phyloP scores from a whole-genome alignment of 2,888 invertebrate species.

The Litoditis marina region DNA sequence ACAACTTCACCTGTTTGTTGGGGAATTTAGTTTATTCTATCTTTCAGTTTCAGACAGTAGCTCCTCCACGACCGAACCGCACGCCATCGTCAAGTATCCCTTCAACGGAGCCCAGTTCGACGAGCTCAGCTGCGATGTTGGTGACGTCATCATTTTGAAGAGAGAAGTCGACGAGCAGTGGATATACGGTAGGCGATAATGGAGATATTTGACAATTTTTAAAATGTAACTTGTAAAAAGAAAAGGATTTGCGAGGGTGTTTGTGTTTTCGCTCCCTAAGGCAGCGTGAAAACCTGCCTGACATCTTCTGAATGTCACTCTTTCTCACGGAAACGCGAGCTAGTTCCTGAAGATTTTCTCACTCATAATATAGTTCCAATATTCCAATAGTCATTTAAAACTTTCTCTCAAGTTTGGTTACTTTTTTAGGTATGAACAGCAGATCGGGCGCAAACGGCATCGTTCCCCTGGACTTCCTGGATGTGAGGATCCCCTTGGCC shows the following conservation, averaged over 20 bases:
- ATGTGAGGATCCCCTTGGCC: conserved; percentile 48
- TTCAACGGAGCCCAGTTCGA: conserved; percentile 46
- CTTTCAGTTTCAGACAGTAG: too few species aligned
- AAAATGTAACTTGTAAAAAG: neutral
- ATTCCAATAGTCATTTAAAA: too few species aligned
- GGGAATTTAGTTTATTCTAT: too few species aligned
- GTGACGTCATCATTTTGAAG: conserved; percentile 49
- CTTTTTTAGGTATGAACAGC: conserved; percentile 36
- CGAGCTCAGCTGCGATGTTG: conserved; percentile 43
- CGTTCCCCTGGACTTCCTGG: conserved; percentile 48
- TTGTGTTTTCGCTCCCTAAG: too few species aligned
- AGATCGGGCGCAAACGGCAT: conserved; percentile 42
- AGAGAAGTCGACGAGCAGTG: conserved; percentile 55
- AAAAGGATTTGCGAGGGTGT: too few species aligned
- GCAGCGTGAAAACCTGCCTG: too few species aligned
- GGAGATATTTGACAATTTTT: neutral
- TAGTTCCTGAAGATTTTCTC: too few species aligned
- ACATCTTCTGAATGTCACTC: neutral
- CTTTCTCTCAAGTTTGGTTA: too few species aligned
- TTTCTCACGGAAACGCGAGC: too few species aligned
- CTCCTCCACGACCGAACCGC: conserved; percentile 27
- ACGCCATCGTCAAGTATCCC: conserved; percentile 43
- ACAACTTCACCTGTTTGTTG: too few species aligned
- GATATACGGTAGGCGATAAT: conserved; percentile 40
- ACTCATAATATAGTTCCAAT: too few species aligned